Evolutionary conservation across 2,888 invertebrate species (phyloP), one percentile per base, ranked within the genome.

Genomic region (Druceiella hillmani): DNA sequence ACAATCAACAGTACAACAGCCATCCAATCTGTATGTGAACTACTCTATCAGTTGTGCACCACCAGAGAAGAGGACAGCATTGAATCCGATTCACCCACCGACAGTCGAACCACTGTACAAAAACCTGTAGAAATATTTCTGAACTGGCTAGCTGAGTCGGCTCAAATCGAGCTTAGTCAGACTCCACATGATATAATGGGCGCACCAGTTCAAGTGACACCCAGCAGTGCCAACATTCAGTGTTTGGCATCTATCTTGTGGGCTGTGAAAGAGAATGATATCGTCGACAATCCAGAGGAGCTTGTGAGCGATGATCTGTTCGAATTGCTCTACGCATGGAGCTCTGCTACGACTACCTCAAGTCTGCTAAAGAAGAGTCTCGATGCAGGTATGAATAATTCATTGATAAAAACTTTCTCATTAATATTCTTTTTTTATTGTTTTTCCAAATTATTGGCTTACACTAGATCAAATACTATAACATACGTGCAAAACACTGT

Each of bases 301-400:
- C 62, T 89, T 38, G 75, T 90, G 26, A 83, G 86, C 0, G 75
- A 79, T 35, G 81, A 87, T 27, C 61, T 92, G 2, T 87, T 91
- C 55, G 83, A 86, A 47, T 74, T 79, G 1, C 67, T 92, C 14
- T 87, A 83, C 59, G 76, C 79, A 34, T 89, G 92, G 84, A 81
- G 86, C 12, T 69, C 79, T 36, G 70, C 74, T n/a, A 68, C 87
- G 29, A 76, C 79, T 11, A 76, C 79, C 26, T 76, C 80, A 38
- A 79, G 83, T 36, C 78, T 84, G 2, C 66, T 92, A 33, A 92
- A 92, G 63, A 80, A 82, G 52, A 79, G 90, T 0, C 76, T 93
- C n/a, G 90, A 93, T 62, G 80, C 86, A 36, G 62, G 70, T 70
- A 50, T 11, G 11, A 14, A 4, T 12, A n/a, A 12, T 3, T 3